Conservation (phyloP, 2,113 vertebrate genomes). For the Protobothrops flavoviridis region DNA sequence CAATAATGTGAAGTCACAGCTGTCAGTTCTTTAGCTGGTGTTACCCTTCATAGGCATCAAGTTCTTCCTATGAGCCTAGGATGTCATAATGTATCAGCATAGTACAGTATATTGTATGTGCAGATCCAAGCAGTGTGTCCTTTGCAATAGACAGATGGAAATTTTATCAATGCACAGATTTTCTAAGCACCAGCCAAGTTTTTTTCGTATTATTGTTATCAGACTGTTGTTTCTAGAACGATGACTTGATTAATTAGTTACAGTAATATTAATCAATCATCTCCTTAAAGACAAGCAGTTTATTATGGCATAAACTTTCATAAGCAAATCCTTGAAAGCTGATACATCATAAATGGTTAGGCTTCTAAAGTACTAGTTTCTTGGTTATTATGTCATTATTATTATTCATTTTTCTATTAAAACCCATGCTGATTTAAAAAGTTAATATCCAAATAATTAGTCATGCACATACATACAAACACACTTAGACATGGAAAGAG, state of each 20-base stretch:
- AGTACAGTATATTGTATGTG: neutral
- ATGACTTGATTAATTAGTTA: neutral
- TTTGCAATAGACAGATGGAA: neutral
- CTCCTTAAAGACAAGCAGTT: neutral
- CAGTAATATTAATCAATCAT: neutral
- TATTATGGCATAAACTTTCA: neutral
- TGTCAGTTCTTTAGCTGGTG: neutral
- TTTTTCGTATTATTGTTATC: neutral
- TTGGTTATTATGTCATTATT: neutral
- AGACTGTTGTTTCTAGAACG: neutral
- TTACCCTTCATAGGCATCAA: neutral
- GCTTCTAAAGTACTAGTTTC: neutral
- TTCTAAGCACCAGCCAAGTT: neutral
- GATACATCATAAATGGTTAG: neutral
- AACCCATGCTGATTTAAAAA: neutral
- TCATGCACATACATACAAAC: neutral
- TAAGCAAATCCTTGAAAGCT: neutral
- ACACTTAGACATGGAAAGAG: neutral
- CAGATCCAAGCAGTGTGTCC: neutral
- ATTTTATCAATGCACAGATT: neutral
- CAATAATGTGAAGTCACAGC: neutral
- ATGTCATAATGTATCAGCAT: neutral
- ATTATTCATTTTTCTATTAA: neutral
- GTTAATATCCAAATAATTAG: neutral
- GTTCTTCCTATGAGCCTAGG: neutral